Evolutionary conservation across 2,113 vertebrate genomes (phyloP), one percentile per base, ranked within the genome.

Genomic region (Oenanthe melanoleuca): DNA sequence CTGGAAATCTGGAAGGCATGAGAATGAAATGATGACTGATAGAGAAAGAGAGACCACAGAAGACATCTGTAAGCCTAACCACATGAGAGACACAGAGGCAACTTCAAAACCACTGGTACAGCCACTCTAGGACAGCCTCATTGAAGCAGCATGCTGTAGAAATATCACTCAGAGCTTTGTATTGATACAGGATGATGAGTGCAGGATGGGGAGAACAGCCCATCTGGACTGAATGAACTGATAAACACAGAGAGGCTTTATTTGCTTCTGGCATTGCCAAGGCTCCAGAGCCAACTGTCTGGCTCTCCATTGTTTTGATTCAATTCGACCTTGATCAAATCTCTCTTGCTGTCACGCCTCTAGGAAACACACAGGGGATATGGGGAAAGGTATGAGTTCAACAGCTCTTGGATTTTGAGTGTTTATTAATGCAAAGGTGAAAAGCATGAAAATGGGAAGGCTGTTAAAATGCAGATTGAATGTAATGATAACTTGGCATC

Each of bases 1-100:
- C 85, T 96, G 86, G 65, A 92, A 95, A 88, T 96, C 94, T 97
- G 96, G 95, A 96, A 96, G 86, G 53, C 86, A 96, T 96, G 95
- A 95, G 93, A 96, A 75, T 25, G 72, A 88, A 95, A 95, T 0
- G 56, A 94, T 77, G 81, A 59, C 93, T 97, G 93, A 94, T 95
- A 96, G 90, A 94, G 95, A 96, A 96, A 90, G 72, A 89, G 71
- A 88, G 88, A 92, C 94, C 93, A 74, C 93, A 96, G 92, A 92
- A 95, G 93, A 88, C 90, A 96, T 96, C 92, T 97, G 80, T 94
- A 86, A 92, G 77, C 61, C 61, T 92, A 96, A 97, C 96, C 96
- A 96, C 95, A 96, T 90, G 80, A 96, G 53, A 97, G 92, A 95
- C 85, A 65, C 69, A 84, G 85, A 96, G 96, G 96, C 96, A 96